Evolutionary conservation across 2,113 vertebrate species (phyloP).

Genomic region (Origma solitaria): DNA sequence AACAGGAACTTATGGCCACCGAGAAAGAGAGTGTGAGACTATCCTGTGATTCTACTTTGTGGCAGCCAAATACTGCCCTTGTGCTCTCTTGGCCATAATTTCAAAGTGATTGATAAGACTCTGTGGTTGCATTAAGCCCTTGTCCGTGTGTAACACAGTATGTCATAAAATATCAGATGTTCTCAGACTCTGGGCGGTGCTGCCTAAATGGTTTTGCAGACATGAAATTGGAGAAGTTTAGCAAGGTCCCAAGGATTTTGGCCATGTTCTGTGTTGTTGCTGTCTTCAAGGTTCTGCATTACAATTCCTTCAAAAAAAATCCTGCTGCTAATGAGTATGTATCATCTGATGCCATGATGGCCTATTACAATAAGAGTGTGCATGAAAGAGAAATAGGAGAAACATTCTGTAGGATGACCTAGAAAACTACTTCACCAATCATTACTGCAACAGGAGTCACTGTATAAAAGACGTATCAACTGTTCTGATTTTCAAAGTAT

Average conservation of each 20-base stretch:
- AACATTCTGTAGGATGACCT: neutral
- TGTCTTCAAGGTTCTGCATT: neutral
- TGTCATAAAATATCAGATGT: neutral
- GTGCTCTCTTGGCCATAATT: neutral
- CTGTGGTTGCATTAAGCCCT: neutral
- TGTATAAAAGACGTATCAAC: neutral
- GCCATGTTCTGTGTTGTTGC: neutral
- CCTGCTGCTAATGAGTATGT: neutral
- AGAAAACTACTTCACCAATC: neutral
- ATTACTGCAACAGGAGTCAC: neutral
- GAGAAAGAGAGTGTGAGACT: neutral
- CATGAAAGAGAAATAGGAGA: neutral
- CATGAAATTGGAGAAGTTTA: neutral
- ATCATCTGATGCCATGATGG: neutral
- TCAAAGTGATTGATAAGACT: neutral
- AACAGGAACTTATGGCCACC: fast-evolving
- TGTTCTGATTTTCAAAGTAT: neutral
- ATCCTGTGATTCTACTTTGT: neutral
- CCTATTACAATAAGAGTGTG: neutral
- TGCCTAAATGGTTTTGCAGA: neutral
- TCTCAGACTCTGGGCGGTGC: neutral
- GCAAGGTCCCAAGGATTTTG: neutral
- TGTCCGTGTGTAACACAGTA: neutral
- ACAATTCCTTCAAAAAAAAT: neutral
- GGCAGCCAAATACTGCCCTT: neutral